Percentiles rank a stretch among this genome's conserved stretches.
These are phyloP conservation scores for Paramuricea clavata DNA, from an alignment of 92 coral and sea anemone genomes.

Conservation along the genomic window DNA sequence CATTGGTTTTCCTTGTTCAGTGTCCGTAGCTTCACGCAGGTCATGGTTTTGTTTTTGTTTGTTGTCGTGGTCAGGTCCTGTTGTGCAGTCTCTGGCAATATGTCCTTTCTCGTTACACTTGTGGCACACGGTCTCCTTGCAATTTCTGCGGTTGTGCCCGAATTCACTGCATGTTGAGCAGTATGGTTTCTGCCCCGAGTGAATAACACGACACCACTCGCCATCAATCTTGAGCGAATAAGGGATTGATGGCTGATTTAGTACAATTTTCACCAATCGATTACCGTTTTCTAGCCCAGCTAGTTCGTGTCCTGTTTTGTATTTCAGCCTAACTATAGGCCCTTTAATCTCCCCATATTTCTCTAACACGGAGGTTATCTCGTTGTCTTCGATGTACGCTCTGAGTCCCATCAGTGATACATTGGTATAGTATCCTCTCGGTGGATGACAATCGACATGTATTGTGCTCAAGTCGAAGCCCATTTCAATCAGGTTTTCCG, in stretches of 20 bases:
- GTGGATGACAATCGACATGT: not conserved
- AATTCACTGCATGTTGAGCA: conserved; percentile 7
- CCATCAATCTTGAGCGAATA: conserved; percentile 5
- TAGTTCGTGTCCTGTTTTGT: conserved; percentile 41
- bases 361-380: not conserved
- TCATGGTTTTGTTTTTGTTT: too few relatives aligned
- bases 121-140: not conserved
- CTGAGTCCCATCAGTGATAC: not conserved
- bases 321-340: conserved; percentile 40
- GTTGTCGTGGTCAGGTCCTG: not conserved
- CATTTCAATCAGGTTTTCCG: not conserved
- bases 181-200: conserved; percentile 7
- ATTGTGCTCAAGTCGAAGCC: not conserved
- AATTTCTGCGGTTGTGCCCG: not conserved
- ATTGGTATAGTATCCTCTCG: not conserved
- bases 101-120: not conserved
- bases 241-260: not conserved
- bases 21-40: too few relatives aligned
- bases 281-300: conserved; percentile 62
- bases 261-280: conserved; percentile 25
- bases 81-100: not conserved
- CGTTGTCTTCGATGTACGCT: not conserved
- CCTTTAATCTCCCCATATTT: conserved; percentile 32
- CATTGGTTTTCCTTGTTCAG: too few relatives aligned
- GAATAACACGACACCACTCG: conserved; percentile 43